phyloP scores from a whole-genome alignment of 2,888 invertebrate genomes.

The Plusia festucae region DNA sequence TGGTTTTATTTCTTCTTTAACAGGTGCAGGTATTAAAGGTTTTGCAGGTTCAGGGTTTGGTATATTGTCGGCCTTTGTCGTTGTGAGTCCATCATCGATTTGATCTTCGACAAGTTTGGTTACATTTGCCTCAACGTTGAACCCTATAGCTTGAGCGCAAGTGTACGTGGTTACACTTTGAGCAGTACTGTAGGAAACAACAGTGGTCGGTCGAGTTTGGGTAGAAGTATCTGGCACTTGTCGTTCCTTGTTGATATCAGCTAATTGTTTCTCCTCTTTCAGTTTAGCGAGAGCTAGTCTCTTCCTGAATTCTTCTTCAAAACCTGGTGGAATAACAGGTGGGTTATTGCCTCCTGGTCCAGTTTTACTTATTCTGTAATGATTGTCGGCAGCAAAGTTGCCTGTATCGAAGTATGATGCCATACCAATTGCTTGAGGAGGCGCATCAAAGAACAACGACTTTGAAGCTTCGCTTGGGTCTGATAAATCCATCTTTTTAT shows the following conservation, averaged over 20 bases:
- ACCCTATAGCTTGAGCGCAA: conserved; percentile 29
- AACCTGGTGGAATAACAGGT: conserved; percentile 78
- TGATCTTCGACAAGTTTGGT: conserved; percentile 48
- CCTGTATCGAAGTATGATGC: conserved; percentile 86
- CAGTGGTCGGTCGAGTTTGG: conserved; percentile 64
- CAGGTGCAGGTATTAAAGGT: background rate
- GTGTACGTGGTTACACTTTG: conserved; percentile 23
- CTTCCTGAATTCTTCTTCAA: conserved; percentile 75
- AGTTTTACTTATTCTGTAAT: conserved; percentile 75
- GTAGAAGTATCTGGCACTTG: conserved; percentile 70
- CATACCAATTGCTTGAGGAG: conserved; percentile 73
- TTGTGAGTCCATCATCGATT: conserved; percentile 25
- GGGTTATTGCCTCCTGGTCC: conserved; percentile 56
- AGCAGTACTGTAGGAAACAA: conserved; percentile 52
- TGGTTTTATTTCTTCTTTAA: conserved; percentile 19
- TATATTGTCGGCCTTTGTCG: conserved; percentile 18
- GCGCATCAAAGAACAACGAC: conserved; percentile 50
- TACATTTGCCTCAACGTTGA: conserved; percentile 49
- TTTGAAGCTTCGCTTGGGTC: conserved; percentile 48
- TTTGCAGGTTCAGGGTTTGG: background rate
- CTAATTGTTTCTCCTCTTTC: conserved; percentile 36
- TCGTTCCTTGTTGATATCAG: conserved; percentile 27
- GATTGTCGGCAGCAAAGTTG: conserved; percentile 82
- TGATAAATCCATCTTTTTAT: conserved; percentile 71
- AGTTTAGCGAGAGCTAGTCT: conserved; percentile 45